Conservation (phyloP, 1,140 invertebrate species). For the Caerostris darwini region DNA sequence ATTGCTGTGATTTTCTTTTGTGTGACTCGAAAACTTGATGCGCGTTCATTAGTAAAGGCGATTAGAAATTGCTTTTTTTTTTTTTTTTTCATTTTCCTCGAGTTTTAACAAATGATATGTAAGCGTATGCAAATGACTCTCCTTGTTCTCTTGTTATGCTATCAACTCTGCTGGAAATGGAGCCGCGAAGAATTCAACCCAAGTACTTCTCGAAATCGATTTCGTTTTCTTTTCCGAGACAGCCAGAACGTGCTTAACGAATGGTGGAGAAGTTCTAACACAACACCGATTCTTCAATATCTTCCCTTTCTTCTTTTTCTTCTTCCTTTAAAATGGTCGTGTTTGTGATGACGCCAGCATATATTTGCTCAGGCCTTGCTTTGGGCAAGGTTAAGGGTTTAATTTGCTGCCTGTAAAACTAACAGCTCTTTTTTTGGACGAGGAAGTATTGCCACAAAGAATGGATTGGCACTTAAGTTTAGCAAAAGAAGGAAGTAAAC, state of each 20-base stretch:
- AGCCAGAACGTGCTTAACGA: not conserved
- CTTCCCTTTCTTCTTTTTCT: not conserved
- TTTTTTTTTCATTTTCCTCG: not conserved
- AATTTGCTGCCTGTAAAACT: slow-evolving; percentile 48
- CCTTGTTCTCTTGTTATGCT: not conserved
- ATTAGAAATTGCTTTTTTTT: not conserved
- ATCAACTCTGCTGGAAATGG: not conserved
- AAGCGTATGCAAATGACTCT: slow-evolving; percentile 4
- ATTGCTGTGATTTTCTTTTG: not conserved
- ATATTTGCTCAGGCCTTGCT: slow-evolving; percentile 31
- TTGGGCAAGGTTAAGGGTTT: slow-evolving; percentile 62
- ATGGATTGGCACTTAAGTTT: slow-evolving; percentile 1
- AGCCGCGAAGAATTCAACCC: too few species aligned
- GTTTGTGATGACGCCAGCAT: slow-evolving; percentile 29
- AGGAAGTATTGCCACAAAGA: slow-evolving; percentile 54
- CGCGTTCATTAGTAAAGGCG: not conserved
- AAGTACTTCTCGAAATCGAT: slow-evolving; percentile 13
- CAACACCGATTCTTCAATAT: not conserved
- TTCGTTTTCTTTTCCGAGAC: slow-evolving; percentile 12
- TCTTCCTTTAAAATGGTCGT: not conserved
- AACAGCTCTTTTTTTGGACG: slow-evolving; percentile 28
- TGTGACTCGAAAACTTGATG: not conserved
- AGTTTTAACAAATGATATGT: slow-evolving; percentile 21
- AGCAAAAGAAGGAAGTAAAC: not conserved
- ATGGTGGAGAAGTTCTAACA: not conserved